phyloP scores from a whole-genome alignment of 2,888 invertebrate genomes.

The Lysandra bellargus region DNA sequence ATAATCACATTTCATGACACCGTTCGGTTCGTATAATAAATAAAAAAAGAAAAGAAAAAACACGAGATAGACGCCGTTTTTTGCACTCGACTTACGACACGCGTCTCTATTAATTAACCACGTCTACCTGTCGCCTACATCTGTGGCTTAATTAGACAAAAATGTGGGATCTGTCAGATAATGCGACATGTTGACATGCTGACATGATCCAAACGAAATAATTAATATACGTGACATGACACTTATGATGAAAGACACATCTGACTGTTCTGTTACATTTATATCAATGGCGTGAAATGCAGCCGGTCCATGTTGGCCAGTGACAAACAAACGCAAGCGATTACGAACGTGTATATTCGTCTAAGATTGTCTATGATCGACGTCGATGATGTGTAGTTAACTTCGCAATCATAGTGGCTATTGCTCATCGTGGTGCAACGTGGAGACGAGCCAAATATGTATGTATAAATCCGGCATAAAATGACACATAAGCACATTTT shows the following conservation, averaged over 20 bases:
- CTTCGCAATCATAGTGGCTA: too few species aligned
- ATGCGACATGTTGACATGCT: constrained; percentile 7
- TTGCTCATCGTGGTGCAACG: too few species aligned
- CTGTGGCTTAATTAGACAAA: constrained; percentile 25
- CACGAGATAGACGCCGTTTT: not conserved
- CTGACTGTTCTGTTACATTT: not conserved
- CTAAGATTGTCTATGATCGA: too few species aligned
- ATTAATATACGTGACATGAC: not conserved
- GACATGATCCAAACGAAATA: constrained; percentile 23
- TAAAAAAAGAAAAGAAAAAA: not conserved
- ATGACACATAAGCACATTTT: too few species aligned
- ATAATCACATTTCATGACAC: not conserved
- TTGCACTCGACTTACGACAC: not conserved
- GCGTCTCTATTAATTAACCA: not conserved
- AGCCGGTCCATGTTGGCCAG: too few species aligned
- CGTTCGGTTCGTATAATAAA: not conserved
- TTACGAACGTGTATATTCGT: too few species aligned
- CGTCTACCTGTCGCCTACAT: constrained; percentile 1
- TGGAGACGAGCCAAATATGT: too few species aligned
- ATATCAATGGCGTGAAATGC: not conserved
- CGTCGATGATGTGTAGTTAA: too few species aligned
- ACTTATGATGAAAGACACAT: not conserved
- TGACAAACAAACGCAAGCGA: too few species aligned
- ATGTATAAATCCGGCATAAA: too few species aligned
- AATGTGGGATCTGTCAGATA: constrained; percentile 9